Percentiles rank a stretch among this genome's conserved stretches.
Conservation (phyloP, 2,888 invertebrate genomes). For the Parnassius orleans region DNA sequence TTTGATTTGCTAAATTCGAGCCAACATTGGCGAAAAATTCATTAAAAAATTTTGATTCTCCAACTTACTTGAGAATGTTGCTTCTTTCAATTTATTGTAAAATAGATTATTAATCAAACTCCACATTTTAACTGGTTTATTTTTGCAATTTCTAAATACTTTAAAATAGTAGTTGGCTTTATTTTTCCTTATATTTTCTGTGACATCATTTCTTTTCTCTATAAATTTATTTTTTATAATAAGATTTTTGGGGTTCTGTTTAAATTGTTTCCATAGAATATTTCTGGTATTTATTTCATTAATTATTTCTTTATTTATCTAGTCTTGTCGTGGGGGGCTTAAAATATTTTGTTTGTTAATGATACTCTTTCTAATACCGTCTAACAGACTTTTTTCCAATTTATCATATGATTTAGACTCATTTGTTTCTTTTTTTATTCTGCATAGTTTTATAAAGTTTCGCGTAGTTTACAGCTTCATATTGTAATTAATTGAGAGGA, state of each 20-base stretch:
- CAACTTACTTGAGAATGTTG: neutral
- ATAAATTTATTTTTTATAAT: neutral
- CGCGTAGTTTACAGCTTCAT: too few relatives aligned
- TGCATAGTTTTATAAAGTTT: too few relatives aligned
- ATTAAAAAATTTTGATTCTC: neutral
- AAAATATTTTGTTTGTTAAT: neutral
- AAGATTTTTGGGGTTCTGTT: neutral
- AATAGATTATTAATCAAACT: neutral
- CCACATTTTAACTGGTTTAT: neutral
- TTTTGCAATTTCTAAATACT: too few relatives aligned
- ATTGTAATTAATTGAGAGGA: too few relatives aligned
- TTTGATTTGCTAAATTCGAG: slow-evolving; percentile 1
- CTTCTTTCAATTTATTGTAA: neutral
- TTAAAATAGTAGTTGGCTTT: neutral
- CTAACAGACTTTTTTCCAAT: neutral
- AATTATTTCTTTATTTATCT: neutral
- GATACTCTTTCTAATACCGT: neutral
- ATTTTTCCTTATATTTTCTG: neutral
- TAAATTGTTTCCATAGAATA: neutral
- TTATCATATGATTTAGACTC: neutral
- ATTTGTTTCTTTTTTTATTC: too few relatives aligned
- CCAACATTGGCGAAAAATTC: neutral
- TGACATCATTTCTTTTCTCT: too few relatives aligned
- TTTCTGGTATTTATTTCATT: neutral
- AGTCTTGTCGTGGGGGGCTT: neutral